phyloP scores from a whole-genome alignment of 2,888 invertebrate genomes.

The Dryobota labecula region DNA sequence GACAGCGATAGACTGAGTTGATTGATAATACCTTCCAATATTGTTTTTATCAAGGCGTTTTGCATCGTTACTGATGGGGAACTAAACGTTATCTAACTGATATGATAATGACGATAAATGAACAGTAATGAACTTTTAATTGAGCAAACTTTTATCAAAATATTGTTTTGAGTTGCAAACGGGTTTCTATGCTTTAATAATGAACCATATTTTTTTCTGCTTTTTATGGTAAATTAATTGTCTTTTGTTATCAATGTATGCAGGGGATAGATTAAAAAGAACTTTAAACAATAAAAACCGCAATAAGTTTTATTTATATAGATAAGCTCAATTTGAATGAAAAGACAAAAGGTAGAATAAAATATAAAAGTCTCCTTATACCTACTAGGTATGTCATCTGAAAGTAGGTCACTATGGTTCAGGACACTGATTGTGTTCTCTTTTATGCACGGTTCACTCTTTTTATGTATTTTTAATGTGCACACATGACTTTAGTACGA shows the following conservation, averaged over 20 bases:
- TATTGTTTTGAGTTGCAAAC: not conserved
- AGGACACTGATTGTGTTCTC: constrained; percentile 23
- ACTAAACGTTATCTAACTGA: constrained; percentile 28
- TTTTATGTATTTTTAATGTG: constrained; percentile 45
- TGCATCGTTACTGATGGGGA: constrained; percentile 15
- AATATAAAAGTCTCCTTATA: not conserved
- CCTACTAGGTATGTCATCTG: constrained; percentile 13
- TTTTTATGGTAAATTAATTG: not conserved
- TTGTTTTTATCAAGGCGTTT: not conserved
- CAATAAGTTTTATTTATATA: too few species aligned
- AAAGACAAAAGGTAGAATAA: not conserved
- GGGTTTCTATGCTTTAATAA: not conserved
- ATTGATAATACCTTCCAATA: not conserved
- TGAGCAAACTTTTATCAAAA: constrained; percentile 29
- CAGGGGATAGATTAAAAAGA: not conserved
- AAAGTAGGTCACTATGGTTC: constrained; percentile 48
- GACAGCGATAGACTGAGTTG: too few species aligned
- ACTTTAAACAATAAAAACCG: not conserved
- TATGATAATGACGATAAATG: constrained; percentile 42
- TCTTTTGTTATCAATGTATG: not conserved
- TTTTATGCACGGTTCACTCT: constrained; percentile 17
- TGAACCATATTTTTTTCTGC: not conserved
- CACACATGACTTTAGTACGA: constrained; percentile 15
- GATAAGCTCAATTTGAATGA: not conserved
- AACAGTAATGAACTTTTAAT: constrained; percentile 49